Evolutionary conservation across 2,797 vertebrate genomes (phyloP), one percentile per base, ranked within the genome.

Genomic region (Phylloscopus collybita): DNA sequence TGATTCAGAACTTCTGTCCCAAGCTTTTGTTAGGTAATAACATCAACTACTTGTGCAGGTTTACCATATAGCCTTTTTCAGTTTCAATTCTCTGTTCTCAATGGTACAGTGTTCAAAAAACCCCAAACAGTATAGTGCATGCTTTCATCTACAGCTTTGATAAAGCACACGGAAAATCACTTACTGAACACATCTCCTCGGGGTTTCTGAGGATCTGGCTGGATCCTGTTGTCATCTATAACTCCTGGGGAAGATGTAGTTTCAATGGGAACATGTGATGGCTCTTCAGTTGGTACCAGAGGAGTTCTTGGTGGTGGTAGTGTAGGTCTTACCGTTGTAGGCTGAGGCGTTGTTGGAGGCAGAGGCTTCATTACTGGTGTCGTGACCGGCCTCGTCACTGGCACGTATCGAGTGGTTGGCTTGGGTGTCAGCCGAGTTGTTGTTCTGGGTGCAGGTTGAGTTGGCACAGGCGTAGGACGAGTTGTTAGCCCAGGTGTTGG

Each of bases 121-220:
- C 7, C 3, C 14, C 36, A 13, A 87, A 32, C 26, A 51, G 26
- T 32, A 34, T 4, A 65, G 51, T 4, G 5, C 40, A 40, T 16
- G 11, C 34, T 65, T 61, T 69, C 45, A 69, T 10, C 56, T 70
- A 73, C 29, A 79, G 25, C 30, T 59, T 59, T 30, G 26, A 51
- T 26, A 65, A 90, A 57, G 11, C 14, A 27, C 25, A 65, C 9
- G 17, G 20, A 64, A 36, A 34, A 53, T 44, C 66, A 98, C 99
- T 99, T 98, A 99, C 99, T 99, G 97, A 99, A 99, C 38, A 99
- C 99, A 34, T 99, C 99, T 53, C 99, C 99, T 97, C 99, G 98
- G 86, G 99, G 99, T 96, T 99, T 99, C 97, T 98, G 98, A 17
- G 98, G 98, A 44, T 99, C 98, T 72, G 98, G 98, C 90, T 98